These are phyloP conservation scores for Rhopalosiphum padi DNA, from an alignment of 1,140 invertebrate genomes.

Conservation along the genomic window DNA sequence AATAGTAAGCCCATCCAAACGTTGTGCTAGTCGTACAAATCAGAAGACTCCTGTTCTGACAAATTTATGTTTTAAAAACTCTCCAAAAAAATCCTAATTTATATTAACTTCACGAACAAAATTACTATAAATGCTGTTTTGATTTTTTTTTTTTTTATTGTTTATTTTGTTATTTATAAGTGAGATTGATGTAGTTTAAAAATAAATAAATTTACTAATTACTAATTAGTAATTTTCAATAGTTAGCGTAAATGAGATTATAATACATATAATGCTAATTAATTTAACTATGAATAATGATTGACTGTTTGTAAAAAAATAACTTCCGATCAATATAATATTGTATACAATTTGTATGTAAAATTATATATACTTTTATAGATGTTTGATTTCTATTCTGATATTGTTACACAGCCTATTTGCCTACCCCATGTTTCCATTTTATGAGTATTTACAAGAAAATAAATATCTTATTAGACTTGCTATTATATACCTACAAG, in stretches of 20 bases:
- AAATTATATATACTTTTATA: not conserved
- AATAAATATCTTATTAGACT: not conserved
- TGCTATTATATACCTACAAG: too few species aligned
- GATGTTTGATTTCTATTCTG: not conserved
- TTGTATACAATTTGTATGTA: not conserved
- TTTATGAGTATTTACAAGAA: not conserved
- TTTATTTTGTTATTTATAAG: not conserved
- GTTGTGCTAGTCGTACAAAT: not conserved
- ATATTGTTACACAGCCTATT: too few species aligned
- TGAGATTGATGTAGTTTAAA: not conserved
- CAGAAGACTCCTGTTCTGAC: not conserved
- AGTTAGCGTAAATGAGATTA: not conserved
- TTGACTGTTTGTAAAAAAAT: not conserved
- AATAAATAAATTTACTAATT: not conserved
- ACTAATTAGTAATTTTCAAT: not conserved
- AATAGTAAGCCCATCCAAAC: not conserved
- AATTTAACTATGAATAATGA: not conserved
- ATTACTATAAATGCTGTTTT: not conserved
- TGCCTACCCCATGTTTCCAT: not conserved
- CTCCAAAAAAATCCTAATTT: conserved; percentile 37
- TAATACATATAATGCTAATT: not conserved
- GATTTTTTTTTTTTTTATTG: not conserved
- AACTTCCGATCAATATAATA: not conserved
- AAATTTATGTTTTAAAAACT: not conserved
- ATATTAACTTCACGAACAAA: not conserved